Evolutionary conservation across 2,113 vertebrate species (phyloP).

Genomic region (Vulpes lagopus): DNA sequence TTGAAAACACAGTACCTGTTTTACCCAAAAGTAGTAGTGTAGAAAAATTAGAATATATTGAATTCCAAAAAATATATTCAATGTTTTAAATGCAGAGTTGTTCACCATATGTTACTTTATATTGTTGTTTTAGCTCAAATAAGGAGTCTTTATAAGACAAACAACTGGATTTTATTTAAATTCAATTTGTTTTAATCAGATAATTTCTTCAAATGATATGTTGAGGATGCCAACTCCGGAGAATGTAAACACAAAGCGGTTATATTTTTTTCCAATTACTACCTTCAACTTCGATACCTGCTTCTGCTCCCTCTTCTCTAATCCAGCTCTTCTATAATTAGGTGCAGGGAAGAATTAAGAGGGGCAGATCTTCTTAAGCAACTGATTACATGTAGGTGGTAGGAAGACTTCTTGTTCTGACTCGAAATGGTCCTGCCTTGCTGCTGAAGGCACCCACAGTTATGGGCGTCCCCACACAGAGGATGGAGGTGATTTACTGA

Average conservation of each 20-base stretch:
- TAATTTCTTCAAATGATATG: constrained; percentile 14
- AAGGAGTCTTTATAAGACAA: background rate
- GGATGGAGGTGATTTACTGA: background rate
- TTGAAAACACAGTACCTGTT: background rate
- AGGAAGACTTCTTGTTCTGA: background rate
- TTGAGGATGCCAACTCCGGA: background rate
- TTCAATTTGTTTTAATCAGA: background rate
- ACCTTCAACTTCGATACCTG: background rate
- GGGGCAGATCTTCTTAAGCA: background rate
- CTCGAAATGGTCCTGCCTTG: background rate
- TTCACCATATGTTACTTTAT: background rate
- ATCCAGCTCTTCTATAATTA: background rate
- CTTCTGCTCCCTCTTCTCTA: background rate
- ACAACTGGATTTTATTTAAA: constrained; percentile 28
- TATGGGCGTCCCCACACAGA: background rate
- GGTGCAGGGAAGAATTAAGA: background rate
- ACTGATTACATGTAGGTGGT: background rate
- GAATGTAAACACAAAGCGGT: background rate
- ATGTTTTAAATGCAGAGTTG: background rate
- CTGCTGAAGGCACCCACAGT: background rate
- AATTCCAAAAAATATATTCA: background rate
- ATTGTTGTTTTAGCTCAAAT: constrained; percentile 21
- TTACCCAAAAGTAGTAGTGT: background rate
- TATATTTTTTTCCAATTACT: constrained; percentile 24
- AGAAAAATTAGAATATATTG: background rate